phyloP scores from a whole-genome alignment of 1,140 invertebrate species.

The Plodia interpunctella region DNA sequence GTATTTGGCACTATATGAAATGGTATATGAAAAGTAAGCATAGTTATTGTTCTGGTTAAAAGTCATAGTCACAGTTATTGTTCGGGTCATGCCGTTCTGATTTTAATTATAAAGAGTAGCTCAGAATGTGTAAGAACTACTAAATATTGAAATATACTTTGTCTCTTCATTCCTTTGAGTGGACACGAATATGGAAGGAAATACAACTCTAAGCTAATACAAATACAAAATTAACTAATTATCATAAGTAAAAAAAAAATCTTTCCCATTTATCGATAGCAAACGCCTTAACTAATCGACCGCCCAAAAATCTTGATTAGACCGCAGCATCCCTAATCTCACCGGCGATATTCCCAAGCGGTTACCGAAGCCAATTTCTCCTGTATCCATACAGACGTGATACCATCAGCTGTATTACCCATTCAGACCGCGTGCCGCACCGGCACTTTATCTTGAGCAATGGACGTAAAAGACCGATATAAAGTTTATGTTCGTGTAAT shows the following conservation, averaged over 20 bases:
- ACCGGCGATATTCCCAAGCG: constrained; percentile 1
- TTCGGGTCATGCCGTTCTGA: too few relatives aligned
- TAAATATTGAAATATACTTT: too few relatives aligned
- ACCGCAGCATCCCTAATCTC: background rate
- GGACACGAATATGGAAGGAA: too few relatives aligned
- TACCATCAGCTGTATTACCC: constrained; percentile 1
- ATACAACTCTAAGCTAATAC: too few relatives aligned
- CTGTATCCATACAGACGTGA: constrained; percentile 11
- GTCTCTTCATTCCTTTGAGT: too few relatives aligned
- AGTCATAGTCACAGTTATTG: too few relatives aligned
- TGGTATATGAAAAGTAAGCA: too few relatives aligned
- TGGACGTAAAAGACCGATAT: constrained; percentile 12
- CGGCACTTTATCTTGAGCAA: constrained; percentile 19
- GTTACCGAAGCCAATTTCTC: background rate
- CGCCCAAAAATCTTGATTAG: constrained; percentile 7
- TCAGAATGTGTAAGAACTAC: too few relatives aligned
- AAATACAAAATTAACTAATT: background rate
- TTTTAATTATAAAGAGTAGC: too few relatives aligned
- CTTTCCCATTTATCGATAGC: background rate
- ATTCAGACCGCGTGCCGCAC: constrained; percentile 12
- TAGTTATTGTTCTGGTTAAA: too few relatives aligned
- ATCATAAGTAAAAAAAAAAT: background rate
- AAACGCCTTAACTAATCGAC: background rate
- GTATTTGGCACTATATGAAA: too few relatives aligned
- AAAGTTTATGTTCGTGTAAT: constrained; percentile 13